Conservation (phyloP, 1,140 invertebrate species). For the Helicorthomorpha holstii region DNA sequence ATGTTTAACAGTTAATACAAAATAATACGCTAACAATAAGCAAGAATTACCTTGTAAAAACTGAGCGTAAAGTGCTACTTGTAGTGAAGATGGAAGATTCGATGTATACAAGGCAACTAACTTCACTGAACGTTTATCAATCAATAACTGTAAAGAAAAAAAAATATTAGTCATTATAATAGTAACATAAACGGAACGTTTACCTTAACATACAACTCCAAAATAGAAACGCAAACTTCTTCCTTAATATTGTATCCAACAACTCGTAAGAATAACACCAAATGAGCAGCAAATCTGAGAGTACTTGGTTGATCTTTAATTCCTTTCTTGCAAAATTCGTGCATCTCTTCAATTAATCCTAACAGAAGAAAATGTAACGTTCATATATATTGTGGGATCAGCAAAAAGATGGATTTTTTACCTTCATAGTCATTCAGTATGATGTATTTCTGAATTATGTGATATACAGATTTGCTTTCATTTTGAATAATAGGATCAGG, state of each 20-base stretch:
- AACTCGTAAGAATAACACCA: conserved; percentile 61
- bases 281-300: conserved; percentile 64
- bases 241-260: conserved; percentile 49
- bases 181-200: not conserved
- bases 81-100: conserved; percentile 45
- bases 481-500: conserved; percentile 12
- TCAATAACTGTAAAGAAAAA: conserved; percentile 44
- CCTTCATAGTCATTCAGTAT: conserved; percentile 49
- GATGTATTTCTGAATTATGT: conserved; percentile 55
- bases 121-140: conserved; percentile 50
- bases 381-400: too few species aligned
- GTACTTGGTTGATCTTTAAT: conserved; percentile 39
- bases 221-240: conserved; percentile 47
- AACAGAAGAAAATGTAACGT: conserved; percentile 2
- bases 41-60: conserved; percentile 43
- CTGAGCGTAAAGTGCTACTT: conserved; percentile 56
- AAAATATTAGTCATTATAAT: not conserved
- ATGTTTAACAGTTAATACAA: too few species aligned
- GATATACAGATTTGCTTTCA: conserved; percentile 36
- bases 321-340: conserved; percentile 21
- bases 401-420: too few species aligned
- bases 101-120: conserved; percentile 70
- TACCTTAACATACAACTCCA: conserved; percentile 45
- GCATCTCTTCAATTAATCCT: conserved; percentile 40
- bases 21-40: not conserved